Conservation (phyloP, 2,888 invertebrate genomes). For the Luperina testacea region DNA sequence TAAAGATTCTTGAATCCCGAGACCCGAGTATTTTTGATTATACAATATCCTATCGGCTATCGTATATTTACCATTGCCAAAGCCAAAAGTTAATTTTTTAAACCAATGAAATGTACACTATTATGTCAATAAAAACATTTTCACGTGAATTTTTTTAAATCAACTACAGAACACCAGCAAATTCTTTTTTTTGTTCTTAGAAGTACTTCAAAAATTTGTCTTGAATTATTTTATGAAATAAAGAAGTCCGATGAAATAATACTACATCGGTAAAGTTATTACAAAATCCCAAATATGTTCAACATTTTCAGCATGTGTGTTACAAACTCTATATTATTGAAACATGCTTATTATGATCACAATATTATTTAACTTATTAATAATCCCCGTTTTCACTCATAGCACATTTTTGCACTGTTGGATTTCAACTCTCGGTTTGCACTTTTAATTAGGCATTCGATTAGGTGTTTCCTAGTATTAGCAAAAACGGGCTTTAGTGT, state of each 20-base stretch:
- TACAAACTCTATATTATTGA: background rate
- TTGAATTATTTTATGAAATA: background rate
- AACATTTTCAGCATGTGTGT: background rate
- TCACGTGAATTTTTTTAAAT: background rate
- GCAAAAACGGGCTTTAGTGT: background rate
- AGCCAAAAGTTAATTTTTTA: background rate
- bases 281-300: background rate
- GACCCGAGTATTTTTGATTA: background rate
- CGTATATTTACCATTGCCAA: background rate
- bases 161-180: background rate
- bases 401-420: background rate
- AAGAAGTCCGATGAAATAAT: background rate
- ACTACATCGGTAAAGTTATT: background rate
- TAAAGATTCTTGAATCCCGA: slow-evolving; percentile 8
- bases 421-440: background rate
- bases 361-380: background rate
- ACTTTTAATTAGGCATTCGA: background rate
- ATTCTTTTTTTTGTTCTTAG: background rate
- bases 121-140: background rate
- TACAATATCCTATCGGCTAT: slow-evolving; percentile 23
- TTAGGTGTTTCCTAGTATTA: background rate
- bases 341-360: background rate
- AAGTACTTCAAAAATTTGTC: background rate
- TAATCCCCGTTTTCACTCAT: background rate
- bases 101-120: slow-evolving; percentile 2